A percentile compares a stretch with the other conserved stretches of the same genome.
Conservation (phyloP, 2,888 invertebrate species). For the Periphyllus acericola region DNA sequence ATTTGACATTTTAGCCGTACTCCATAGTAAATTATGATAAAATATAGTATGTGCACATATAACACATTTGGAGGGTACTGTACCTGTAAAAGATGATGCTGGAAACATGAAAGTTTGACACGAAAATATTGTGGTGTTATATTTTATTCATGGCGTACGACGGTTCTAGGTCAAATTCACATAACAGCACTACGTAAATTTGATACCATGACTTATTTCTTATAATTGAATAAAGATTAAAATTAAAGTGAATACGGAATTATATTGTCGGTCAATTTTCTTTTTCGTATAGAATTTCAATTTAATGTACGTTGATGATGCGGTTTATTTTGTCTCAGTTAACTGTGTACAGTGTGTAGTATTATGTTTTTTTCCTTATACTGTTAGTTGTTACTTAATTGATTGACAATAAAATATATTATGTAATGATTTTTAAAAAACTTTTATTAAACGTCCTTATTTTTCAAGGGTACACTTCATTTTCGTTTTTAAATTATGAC, state of each 20-base stretch:
- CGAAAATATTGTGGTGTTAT: conserved; percentile 11
- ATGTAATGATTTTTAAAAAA: not conserved
- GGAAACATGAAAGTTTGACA: not conserved
- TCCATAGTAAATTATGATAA: not conserved
- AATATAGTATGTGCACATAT: not conserved
- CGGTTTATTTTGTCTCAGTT: not conserved
- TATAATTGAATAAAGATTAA: not conserved
- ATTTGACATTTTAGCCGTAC: not conserved
- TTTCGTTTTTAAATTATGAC: too few relatives aligned
- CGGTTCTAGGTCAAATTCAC: not conserved
- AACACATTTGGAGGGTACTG: conserved; percentile 12
- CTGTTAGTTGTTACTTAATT: not conserved
- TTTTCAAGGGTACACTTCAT: not conserved
- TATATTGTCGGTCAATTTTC: not conserved
- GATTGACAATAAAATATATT: not conserved
- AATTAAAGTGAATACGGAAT: not conserved
- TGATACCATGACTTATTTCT: not conserved
- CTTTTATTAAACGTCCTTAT: not conserved
- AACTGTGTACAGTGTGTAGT: not conserved
- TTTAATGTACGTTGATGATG: not conserved
- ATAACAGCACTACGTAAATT: not conserved
- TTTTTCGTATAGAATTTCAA: not conserved
- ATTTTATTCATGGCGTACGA: not conserved
- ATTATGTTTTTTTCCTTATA: not conserved
- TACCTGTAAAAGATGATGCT: too few relatives aligned